Percentiles rank a stretch among this genome's conserved stretches.
phyloP scores from a whole-genome alignment of 2,888 invertebrate species.

The Temnothorax rugatulus region DNA sequence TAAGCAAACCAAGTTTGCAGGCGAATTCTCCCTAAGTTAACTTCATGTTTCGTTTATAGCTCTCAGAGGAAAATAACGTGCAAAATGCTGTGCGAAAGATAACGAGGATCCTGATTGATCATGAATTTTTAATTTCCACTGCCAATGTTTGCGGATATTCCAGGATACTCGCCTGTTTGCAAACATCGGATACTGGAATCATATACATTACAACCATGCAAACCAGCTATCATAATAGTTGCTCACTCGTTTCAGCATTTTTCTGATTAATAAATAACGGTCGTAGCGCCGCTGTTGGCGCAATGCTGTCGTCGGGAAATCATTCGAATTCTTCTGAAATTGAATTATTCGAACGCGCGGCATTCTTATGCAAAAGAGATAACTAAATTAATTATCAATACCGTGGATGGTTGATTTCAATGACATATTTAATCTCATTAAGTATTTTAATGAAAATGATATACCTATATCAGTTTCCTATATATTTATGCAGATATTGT shows the following conservation, averaged over 20 bases:
- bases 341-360: conserved; percentile 29
- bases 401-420: not conserved
- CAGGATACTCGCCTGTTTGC: not conserved
- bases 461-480: too few species aligned
- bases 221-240: not conserved
- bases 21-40: not conserved
- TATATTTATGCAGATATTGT: conserved; percentile 52
- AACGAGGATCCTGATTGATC: not conserved
- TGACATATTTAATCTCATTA: not conserved
- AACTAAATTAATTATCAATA: conserved; percentile 16
- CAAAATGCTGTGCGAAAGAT: not conserved
- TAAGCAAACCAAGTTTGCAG: not conserved
- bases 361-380: not conserved
- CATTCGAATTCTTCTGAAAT: conserved; percentile 27
- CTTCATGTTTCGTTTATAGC: not conserved
- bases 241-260: not conserved
- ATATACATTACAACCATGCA: not conserved
- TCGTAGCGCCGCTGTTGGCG: not conserved
- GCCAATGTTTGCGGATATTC: not conserved
- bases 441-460: not conserved
- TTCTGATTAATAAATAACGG: conserved; percentile 16
- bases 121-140: conserved; percentile 26
- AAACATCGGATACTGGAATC: not conserved
- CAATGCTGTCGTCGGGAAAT: not conserved
- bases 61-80: not conserved